Percentiles rank a stretch among this genome's conserved stretches.
Conservation (phyloP, 2,113 vertebrate species). For the Monarcha castaneiventris region DNA sequence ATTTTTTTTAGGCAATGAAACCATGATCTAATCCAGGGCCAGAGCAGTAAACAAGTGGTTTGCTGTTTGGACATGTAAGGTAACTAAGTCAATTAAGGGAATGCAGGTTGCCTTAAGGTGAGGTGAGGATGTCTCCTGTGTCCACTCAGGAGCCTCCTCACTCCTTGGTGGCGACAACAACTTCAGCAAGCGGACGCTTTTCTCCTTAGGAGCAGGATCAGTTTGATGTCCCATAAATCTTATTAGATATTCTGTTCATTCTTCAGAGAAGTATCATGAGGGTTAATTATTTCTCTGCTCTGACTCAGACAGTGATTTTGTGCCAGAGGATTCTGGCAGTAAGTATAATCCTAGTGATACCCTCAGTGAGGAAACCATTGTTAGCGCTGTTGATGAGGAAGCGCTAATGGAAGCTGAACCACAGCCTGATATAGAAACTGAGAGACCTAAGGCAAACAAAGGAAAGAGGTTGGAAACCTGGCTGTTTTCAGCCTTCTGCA, state of each 20-base stretch:
- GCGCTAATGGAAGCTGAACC: constrained; percentile 21
- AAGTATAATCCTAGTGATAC: constrained; percentile 57
- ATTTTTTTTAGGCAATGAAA: constrained; percentile 3
- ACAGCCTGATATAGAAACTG: constrained; percentile 8
- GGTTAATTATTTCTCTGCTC: constrained; percentile 71
- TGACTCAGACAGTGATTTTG: constrained; percentile 69
- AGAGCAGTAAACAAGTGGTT: not conserved
- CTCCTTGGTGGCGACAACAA: not conserved
- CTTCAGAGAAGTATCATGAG: constrained; percentile 61
- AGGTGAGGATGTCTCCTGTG: not conserved
- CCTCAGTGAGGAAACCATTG: constrained; percentile 58
- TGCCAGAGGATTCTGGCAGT: constrained; percentile 75
- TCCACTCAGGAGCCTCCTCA: not conserved
- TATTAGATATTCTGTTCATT: constrained; percentile 28
- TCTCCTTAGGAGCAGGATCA: not conserved
- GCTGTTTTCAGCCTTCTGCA: not conserved
- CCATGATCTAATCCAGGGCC: constrained; percentile 20
- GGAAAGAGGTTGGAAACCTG: constrained; percentile 30
- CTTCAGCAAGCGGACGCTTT: not conserved
- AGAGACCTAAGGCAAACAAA: constrained; percentile 33
- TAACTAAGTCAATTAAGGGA: not conserved
- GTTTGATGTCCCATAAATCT: not conserved
- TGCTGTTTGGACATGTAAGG: constrained; percentile 9
- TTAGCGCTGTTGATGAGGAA: constrained; percentile 41
- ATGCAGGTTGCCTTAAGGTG: not conserved